Conservation (phyloP, 2,797 vertebrate species). For the Microchirus variegatus region DNA sequence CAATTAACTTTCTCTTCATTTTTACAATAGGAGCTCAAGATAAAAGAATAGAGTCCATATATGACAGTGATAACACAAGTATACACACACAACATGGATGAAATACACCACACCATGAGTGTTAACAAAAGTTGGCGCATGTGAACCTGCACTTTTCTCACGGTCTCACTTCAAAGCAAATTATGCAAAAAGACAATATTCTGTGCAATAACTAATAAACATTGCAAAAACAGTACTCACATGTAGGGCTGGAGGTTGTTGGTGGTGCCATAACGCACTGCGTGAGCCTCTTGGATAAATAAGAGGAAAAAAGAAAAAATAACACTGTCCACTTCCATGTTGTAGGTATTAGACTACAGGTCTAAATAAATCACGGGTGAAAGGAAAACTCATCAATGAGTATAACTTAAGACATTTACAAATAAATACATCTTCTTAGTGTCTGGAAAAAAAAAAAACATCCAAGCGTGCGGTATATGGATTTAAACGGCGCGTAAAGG, state of each 20-base stretch:
- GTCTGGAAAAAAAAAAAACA: background rate
- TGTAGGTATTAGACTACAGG: slow-evolving; percentile 6
- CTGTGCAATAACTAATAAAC: too few relatives aligned
- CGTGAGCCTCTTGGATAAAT: slow-evolving; percentile 60
- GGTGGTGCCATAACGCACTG: slow-evolving; percentile 58
- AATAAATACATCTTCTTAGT: background rate
- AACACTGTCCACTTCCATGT: slow-evolving; percentile 63
- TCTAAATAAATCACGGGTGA: slow-evolving; percentile 15
- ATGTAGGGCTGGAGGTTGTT: slow-evolving; percentile 78
- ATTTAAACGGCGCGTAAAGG: slow-evolving; percentile 15
- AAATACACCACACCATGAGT: slow-evolving; percentile 4
- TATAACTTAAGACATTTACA: background rate
- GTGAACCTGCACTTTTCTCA: slow-evolving; percentile 24
- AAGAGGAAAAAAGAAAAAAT: slow-evolving; percentile 61
- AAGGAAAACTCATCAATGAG: slow-evolving; percentile 25
- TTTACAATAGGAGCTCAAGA: too few relatives aligned
- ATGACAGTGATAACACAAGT: too few relatives aligned
- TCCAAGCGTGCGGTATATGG: background rate
- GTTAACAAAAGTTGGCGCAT: slow-evolving; percentile 34
- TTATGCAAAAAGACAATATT: too few relatives aligned
- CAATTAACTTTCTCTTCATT: too few relatives aligned
- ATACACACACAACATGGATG: too few relatives aligned
- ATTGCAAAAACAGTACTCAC: slow-evolving; percentile 72
- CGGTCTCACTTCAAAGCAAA: background rate
- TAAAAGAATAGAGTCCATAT: too few relatives aligned